These are phyloP conservation scores for Baronia brevicornis DNA, from an alignment of 2,888 invertebrate genomes.

Conservation along the genomic window DNA sequence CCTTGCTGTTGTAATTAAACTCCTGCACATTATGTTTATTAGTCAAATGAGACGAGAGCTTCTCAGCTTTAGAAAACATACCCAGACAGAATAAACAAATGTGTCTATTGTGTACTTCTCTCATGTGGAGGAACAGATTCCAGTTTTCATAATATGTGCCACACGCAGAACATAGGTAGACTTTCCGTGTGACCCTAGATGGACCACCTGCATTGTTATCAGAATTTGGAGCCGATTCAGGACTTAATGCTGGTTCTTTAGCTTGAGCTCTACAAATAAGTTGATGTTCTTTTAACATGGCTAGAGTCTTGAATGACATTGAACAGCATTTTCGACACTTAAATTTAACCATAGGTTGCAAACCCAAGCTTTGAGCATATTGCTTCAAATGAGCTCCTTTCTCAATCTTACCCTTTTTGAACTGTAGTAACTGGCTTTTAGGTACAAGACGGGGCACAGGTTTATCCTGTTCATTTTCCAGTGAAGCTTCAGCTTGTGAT, in stretches of 20 bases:
- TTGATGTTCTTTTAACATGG: constrained; percentile 81
- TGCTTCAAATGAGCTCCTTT: constrained; percentile 68
- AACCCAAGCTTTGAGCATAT: constrained; percentile 82
- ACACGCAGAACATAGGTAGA: constrained; percentile 88
- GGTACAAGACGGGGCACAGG: constrained; percentile 67
- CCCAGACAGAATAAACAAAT: constrained; percentile 90
- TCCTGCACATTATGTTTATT: constrained; percentile 87
- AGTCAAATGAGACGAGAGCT: constrained; percentile 84
- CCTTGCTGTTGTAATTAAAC: constrained; percentile 78
- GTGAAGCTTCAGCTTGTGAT: constrained; percentile 37
- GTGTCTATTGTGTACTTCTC: constrained; percentile 86
- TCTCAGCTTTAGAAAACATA: constrained; percentile 87
- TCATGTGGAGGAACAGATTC: constrained; percentile 90
- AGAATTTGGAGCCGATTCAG: constrained; percentile 47
- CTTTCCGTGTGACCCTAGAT: constrained; percentile 83
- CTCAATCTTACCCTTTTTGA: constrained; percentile 62
- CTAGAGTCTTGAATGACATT: constrained; percentile 79
- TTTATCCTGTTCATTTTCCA: constrained; percentile 57
- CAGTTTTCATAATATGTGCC: constrained; percentile 90
- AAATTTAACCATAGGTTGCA: constrained; percentile 82
- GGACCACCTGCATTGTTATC: constrained; percentile 51
- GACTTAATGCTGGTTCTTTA: constrained; percentile 55
- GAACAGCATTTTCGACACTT: constrained; percentile 84
- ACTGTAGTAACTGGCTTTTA: constrained; percentile 62
- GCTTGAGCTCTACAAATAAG: constrained; percentile 74